phyloP scores from a whole-genome alignment of 2,797 vertebrate genomes.

The Hippopotamyrus pictus region DNA sequence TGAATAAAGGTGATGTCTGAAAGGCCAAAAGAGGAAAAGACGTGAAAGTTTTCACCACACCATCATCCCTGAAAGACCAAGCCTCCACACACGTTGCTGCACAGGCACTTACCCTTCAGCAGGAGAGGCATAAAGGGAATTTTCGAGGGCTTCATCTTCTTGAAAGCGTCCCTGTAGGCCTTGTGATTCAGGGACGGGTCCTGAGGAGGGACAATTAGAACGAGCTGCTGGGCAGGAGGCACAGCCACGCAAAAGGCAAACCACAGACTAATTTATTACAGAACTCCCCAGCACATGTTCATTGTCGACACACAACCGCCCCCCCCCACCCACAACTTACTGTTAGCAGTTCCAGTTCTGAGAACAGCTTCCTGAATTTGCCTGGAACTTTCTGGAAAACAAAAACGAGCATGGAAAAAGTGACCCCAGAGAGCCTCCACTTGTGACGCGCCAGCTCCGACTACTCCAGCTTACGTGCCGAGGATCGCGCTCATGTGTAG shows the following conservation, averaged over 20 bases:
- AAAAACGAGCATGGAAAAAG: constrained; percentile 2
- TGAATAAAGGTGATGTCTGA: constrained; percentile 96
- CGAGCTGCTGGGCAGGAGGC: not conserved
- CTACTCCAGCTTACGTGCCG: not conserved
- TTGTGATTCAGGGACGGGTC: constrained; percentile 97
- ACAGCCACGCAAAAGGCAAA: not conserved
- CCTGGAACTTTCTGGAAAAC: constrained; percentile 88
- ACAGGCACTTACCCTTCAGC: constrained; percentile 77
- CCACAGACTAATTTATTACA: not conserved
- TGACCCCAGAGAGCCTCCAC: not conserved
- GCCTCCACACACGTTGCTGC: not conserved
- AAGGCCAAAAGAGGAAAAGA: constrained; percentile 28
- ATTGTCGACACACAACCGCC: not conserved
- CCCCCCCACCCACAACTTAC: constrained; percentile 59
- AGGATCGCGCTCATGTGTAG: not conserved
- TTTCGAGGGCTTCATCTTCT: constrained; percentile 96
- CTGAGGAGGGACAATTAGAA: constrained; percentile 51
- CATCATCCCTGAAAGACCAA: no score
- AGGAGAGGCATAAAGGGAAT: constrained; percentile 97
- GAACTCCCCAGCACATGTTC: not conserved
- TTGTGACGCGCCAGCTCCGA: not conserved
- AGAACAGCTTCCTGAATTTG: constrained; percentile 97
- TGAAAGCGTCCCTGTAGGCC: constrained; percentile 94
- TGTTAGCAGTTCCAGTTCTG: constrained; percentile 92
- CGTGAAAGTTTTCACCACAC: not conserved